A percentile compares a stretch with the other conserved stretches of the same genome.
These are phyloP conservation scores for Takifugu ocellatus DNA, from an alignment of 2,797 vertebrate species.

Conservation along the genomic window DNA sequence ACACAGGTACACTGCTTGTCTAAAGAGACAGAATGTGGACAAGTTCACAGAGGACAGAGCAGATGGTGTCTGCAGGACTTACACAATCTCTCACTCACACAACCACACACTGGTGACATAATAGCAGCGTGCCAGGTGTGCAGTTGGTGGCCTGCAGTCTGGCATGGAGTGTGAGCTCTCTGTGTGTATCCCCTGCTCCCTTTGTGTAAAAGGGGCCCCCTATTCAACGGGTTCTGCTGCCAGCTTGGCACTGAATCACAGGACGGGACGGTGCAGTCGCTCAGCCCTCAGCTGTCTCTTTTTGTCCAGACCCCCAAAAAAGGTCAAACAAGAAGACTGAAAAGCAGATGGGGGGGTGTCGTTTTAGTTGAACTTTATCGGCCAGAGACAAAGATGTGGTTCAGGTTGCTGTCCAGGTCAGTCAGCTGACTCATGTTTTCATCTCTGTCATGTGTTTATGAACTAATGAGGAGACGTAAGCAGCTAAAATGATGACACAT, in stretches of 20 bases:
- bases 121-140: conserved; percentile 76
- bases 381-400: conserved; percentile 9
- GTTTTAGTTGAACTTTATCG: conserved; percentile 36
- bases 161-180: conserved; percentile 51
- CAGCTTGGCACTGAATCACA: conserved; percentile 78
- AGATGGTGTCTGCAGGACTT: conserved; percentile 73
- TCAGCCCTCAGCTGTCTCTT: conserved; percentile 53
- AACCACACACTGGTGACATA: conserved; percentile 63
- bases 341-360: conserved; percentile 36
- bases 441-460: not conserved
- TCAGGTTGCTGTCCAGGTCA: not conserved
- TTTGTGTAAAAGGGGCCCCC: conserved; percentile 74
- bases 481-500: too few relatives aligned
- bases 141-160: conserved; percentile 72
- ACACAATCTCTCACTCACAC: conserved; percentile 50
- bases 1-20: not conserved
- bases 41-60: conserved; percentile 73
- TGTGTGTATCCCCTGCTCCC: conserved; percentile 46
- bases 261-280: conserved; percentile 53
- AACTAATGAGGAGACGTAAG: too few relatives aligned
- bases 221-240: conserved; percentile 68
- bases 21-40: conserved; percentile 44
- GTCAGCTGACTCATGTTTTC: not conserved
- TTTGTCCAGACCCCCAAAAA: conserved; percentile 58
- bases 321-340: conserved; percentile 56